These are phyloP conservation scores for Rhagonycha fulva DNA, from an alignment of 2,888 invertebrate genomes.

Conservation along the genomic window DNA sequence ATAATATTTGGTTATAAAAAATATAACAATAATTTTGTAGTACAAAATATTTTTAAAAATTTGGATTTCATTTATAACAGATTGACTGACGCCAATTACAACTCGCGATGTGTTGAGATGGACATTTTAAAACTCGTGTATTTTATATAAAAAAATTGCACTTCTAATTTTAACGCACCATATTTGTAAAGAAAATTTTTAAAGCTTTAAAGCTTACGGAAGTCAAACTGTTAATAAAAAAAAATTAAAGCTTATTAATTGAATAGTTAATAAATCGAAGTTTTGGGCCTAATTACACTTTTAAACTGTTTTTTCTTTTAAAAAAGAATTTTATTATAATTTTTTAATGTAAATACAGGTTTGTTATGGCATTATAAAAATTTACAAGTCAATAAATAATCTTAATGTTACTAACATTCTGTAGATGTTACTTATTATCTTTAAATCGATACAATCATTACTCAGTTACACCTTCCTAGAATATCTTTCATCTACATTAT, in stretches of 20 bases:
- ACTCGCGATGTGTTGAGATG: neutral
- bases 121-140: neutral
- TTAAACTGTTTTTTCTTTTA: neutral
- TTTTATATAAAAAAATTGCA: neutral
- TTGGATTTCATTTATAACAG: neutral
- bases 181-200: neutral
- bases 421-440: conserved; percentile 30
- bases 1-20: neutral
- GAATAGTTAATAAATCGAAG: conserved; percentile 14
- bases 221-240: neutral
- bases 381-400: conserved; percentile 22
- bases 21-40: neutral
- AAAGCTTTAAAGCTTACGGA: neutral
- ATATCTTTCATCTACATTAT: conserved; percentile 17
- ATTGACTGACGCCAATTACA: neutral
- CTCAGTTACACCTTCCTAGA: conserved; percentile 19
- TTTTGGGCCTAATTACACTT: conserved; percentile 12
- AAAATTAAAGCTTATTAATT: conserved; percentile 3
- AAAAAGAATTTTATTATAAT: neutral
- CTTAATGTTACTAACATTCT: conserved; percentile 22
- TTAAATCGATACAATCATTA: conserved; percentile 50
- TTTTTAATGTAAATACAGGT: conserved; percentile 1
- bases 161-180: neutral
- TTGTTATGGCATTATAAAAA: conserved; percentile 5
- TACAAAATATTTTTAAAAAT: neutral